Evolutionary conservation across 2,797 vertebrate genomes (phyloP).

Genomic region (Sebastes aleutianus): DNA sequence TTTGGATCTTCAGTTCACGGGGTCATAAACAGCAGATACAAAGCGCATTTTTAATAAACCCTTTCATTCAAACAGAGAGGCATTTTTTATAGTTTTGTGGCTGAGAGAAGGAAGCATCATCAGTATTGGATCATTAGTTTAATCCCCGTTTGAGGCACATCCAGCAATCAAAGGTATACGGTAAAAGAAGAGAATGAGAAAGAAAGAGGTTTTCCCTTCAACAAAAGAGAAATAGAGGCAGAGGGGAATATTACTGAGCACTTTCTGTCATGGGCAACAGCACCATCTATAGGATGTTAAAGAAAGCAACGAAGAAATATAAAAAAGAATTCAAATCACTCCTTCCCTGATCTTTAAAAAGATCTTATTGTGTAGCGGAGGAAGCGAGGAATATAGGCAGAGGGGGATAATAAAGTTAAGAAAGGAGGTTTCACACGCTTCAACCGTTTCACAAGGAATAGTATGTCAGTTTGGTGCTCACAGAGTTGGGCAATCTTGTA

Average conservation of each 20-base stretch:
- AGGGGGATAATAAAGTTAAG: neutral
- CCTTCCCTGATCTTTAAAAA: slow-evolving; percentile 14
- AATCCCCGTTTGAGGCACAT: slow-evolving; percentile 33
- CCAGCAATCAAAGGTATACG: slow-evolving; percentile 11
- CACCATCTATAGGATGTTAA: slow-evolving; percentile 73
- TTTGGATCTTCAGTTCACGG: neutral
- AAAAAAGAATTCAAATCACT: neutral
- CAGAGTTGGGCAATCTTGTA: no score
- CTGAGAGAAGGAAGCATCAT: neutral
- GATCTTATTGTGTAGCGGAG: neutral
- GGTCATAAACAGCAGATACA: neutral
- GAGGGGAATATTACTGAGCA: neutral
- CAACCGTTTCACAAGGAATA: no score
- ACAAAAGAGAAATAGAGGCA: slow-evolving; percentile 6
- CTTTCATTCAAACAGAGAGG: slow-evolving; percentile 20
- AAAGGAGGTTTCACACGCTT: neutral
- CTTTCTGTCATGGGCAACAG: slow-evolving; percentile 66
- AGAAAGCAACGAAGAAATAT: slow-evolving; percentile 1
- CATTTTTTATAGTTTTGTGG: slow-evolving; percentile 11
- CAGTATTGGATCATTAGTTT: slow-evolving; percentile 28
- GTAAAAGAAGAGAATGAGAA: slow-evolving; percentile 18
- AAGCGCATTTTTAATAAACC: slow-evolving; percentile 19
- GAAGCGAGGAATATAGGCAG: neutral
- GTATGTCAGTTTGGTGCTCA: no score
- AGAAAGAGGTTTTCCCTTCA: slow-evolving; percentile 44